Evolutionary conservation across 2,113 vertebrate species (phyloP).

Genomic region (Oostethus manadensis): DNA sequence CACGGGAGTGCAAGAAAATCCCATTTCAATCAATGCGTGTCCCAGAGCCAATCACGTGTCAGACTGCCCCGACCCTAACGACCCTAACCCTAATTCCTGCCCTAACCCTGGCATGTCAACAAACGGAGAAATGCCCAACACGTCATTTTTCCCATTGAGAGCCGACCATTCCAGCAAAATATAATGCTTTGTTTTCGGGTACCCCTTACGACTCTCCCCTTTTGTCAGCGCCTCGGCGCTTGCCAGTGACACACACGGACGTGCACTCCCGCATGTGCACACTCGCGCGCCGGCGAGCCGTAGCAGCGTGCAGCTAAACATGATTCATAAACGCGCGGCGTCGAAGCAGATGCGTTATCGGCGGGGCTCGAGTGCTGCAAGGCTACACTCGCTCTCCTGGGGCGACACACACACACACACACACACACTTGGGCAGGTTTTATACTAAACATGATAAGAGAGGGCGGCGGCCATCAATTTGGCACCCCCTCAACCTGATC

Average conservation of each 20-base stretch:
- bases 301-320: constrained; percentile 54
- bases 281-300: constrained; percentile 23
- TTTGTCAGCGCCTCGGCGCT: constrained; percentile 9
- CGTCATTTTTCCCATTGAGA: no score
- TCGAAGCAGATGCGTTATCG: constrained; percentile 63
- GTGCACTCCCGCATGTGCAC: constrained; percentile 13
- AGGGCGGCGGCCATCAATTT: constrained; percentile 61
- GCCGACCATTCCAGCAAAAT: no score
- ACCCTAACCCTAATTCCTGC: no score
- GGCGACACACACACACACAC: constrained; percentile 30
- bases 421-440: constrained; percentile 41
- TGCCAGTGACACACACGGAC: constrained; percentile 22
- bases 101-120: no score
- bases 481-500: constrained; percentile 44
- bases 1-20: no score
- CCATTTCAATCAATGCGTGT: no score
- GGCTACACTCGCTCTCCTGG: constrained; percentile 51
- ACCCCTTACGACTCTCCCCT: not conserved
- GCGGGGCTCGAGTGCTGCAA: constrained; percentile 51
- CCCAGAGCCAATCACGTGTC: no score
- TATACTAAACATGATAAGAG: constrained; percentile 66
- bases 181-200: not conserved
- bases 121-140: no score
- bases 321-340: constrained; percentile 65
- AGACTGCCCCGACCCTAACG: no score